These are phyloP conservation scores for Oikopleura albicans DNA, from an alignment of 23 tunicate species.

Conservation along the genomic window DNA sequence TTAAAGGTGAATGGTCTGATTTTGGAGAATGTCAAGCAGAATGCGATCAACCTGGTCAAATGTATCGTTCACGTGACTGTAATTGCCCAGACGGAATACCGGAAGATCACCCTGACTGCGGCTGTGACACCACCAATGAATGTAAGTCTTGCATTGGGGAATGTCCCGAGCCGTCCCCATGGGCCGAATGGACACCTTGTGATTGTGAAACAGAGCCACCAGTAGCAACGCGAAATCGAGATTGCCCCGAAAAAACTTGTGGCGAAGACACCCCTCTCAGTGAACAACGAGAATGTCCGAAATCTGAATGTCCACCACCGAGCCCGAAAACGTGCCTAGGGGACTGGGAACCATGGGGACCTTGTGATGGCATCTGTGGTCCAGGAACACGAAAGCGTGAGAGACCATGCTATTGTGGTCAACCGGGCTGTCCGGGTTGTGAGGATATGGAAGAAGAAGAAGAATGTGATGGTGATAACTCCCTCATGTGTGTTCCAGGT, in stretches of 20 bases:
- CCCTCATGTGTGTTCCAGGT: background rate
- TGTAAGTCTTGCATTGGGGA: background rate
- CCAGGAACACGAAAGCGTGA: background rate
- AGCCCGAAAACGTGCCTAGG: background rate
- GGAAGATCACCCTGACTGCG: background rate
- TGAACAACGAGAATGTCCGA: background rate
- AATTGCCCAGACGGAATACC: conserved; percentile 2
- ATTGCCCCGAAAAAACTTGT: too few relatives aligned
- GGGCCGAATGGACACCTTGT: background rate
- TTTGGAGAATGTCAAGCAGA: background rate
- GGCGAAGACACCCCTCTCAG: background rate
- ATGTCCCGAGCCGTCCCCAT: background rate
- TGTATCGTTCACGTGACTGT: background rate
- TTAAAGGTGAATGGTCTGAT: conserved; percentile 17
- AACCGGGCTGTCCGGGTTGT: background rate
- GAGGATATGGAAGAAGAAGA: background rate
- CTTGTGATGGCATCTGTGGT: background rate
- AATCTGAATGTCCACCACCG: background rate
- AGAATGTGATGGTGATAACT: background rate
- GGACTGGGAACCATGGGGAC: conserved; percentile 3
- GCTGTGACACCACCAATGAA: background rate
- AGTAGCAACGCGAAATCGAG: background rate
- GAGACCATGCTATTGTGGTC: background rate
- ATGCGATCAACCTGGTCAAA: background rate
- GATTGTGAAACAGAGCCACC: background rate